Evolutionary conservation across 2,797 vertebrate species (phyloP), one percentile per base, ranked within the genome.

Genomic region (Adelosebastes latens): DNA sequence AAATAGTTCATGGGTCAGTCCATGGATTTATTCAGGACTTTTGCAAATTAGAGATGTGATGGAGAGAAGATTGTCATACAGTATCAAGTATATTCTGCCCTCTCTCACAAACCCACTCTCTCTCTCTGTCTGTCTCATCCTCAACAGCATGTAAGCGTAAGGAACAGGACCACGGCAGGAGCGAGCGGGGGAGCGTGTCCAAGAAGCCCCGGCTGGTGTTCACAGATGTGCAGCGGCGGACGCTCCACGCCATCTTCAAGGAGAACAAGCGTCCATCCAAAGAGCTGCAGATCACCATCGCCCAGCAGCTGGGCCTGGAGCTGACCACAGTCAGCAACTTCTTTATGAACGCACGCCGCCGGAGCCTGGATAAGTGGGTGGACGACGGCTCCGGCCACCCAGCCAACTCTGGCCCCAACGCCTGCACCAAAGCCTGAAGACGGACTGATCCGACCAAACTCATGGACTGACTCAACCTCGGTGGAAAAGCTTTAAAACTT

Each of bases 191-290:
- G 80, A 97, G 95, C 58, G 94, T 96, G 74, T 96, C 97, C 91
- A 99, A 99, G 92, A 99, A 99, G 93, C 98, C 98, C 72, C 96
- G 99, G 89, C 85, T 99, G 93, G 99, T 99, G 93, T 99, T 99
- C 96, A 99, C 99, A 0, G 99, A 99, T 55, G 98, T 99, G 89
- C 99, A 99, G 95, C 97, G 99, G 80, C 96, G 98, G 95, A 99
- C 98, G 93, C 98, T 99, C 83, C 98, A 99, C 77, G 99, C 99
- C 96, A 99, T 99, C 97, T 99, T 99, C 95, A 99, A 99, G 93
- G 99, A 99, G 94, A 99, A 99, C 91, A 99, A 99, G 96, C 98
- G 99, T 87, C 99, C 99, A 0, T 99, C 98, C 96, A 99, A 99
- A 96, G 98, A 99, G 94, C 96, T 99, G 91, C 98, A 99, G 94